These are phyloP conservation scores for Myrmophylax atrothorax DNA, from an alignment of 2,113 vertebrate genomes.

Conservation along the genomic window DNA sequence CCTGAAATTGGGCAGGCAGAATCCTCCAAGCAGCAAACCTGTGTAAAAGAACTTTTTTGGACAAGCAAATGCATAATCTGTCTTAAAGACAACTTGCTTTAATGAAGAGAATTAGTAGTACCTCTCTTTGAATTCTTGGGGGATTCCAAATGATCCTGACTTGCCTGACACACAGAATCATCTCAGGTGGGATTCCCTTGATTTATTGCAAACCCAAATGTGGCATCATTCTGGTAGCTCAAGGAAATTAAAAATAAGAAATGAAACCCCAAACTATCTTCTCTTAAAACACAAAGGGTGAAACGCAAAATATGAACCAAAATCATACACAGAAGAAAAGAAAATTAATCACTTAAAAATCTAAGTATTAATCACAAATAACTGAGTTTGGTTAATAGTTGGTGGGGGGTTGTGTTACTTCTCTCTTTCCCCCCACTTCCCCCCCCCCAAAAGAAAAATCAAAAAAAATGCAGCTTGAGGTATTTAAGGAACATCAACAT, in stretches of 20 bases:
- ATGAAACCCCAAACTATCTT: not conserved
- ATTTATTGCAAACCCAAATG: not conserved
- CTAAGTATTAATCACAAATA: not conserved
- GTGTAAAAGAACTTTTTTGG: not conserved
- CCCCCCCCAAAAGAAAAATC: not conserved
- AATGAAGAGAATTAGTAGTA: not conserved
- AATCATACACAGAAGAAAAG: not conserved
- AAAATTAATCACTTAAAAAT: not conserved
- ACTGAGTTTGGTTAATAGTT: not conserved
- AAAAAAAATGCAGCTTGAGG: rapidly evolving
- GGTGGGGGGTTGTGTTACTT: rapidly evolving
- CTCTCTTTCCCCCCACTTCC: rapidly evolving
- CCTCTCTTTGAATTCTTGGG: not conserved
- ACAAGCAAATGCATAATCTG: not conserved
- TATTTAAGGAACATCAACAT: not conserved
- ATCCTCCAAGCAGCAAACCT: not conserved
- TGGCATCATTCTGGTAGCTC: not conserved
- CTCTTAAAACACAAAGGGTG: not conserved
- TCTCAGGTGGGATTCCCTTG: not conserved
- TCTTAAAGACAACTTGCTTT: not conserved
- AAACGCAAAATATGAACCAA: not conserved
- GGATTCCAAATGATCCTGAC: not conserved
- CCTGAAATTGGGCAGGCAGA: not conserved
- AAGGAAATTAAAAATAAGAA: not conserved
- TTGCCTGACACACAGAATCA: not conserved